Evolutionary conservation across 2,888 invertebrate species (phyloP), one percentile per base, ranked within the genome.

Genomic region (Tethea ocularis): DNA sequence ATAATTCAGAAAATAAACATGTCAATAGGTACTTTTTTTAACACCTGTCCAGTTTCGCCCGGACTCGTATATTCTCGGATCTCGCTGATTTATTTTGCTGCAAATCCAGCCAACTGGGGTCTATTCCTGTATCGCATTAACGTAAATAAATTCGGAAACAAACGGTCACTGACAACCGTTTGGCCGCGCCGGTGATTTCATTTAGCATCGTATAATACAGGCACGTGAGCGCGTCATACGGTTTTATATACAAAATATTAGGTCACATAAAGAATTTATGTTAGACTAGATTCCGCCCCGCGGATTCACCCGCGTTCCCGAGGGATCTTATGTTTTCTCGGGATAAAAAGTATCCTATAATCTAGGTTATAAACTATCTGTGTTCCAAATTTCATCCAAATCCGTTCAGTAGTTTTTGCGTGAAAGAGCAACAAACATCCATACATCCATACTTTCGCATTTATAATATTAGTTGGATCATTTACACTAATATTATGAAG

Each of bases 101-200:
- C 67, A 67, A 71, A 69, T 58, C 71, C 68, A 71, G 61, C 66
- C 46, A 46, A 46, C 46, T 46, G 63, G 22, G 60, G 59, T 68
- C 72, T 83, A 83, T 81, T 82, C 71, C 74, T 76, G 79, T 54
- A 54, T 70, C 71, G 64, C 66, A 68, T 69, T 67, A 71, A 64
- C 67, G 74, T 68, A 68, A 74, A 83, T 83, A 78, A 72, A 78
- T 77, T 77, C 67, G 71, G 69, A 73, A 78, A 77, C 74, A 77
- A 72, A 77, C 67, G 63, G 57, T 38, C 60, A 59, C 56, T 68
- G 74, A 71, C 72, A 63, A 66, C 58, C 33, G 52, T 26, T 68
- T 66, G 62, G 64, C 68, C 61, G 67, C 58, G 59, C 62, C 56
- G 33, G 24, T 61, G 57, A 56, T 63, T 69, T 64, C 56, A 66